phyloP scores from a whole-genome alignment of 2,888 invertebrate genomes.

The Diabrotica balteata region DNA sequence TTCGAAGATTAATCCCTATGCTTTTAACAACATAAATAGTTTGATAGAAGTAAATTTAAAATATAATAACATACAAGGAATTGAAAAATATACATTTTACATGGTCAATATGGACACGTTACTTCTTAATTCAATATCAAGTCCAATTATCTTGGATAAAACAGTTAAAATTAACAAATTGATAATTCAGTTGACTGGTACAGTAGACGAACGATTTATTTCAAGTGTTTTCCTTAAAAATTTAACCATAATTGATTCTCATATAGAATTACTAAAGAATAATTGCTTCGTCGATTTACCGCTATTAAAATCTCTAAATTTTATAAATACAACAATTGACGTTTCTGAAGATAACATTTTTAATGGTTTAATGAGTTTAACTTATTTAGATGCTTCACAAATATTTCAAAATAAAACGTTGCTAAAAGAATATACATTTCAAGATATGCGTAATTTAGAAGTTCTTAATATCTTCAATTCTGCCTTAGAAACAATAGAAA shows the following conservation, averaged over 20 bases:
- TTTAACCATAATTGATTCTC: slow-evolving; percentile 18
- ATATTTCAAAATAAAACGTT: slow-evolving; percentile 23
- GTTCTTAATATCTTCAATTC: slow-evolving; percentile 12
- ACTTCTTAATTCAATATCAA: neutral
- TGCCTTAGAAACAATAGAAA: slow-evolving; percentile 7
- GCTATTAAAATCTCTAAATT: slow-evolving; percentile 22
- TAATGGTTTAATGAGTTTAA: slow-evolving; percentile 18
- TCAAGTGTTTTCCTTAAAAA: slow-evolving; percentile 14
- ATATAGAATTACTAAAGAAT: slow-evolving; percentile 2
- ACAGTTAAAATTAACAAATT: neutral
- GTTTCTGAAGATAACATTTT: slow-evolving; percentile 11
- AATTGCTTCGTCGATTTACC: slow-evolving; percentile 17
- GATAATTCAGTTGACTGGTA: slow-evolving; percentile 10
- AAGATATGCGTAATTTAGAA: slow-evolving; percentile 16
- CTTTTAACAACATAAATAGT: slow-evolving; percentile 12
- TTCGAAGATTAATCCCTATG: neutral
- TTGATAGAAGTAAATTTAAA: slow-evolving; percentile 18
- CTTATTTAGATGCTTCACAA: slow-evolving; percentile 18
- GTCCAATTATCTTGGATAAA: slow-evolving; percentile 1
- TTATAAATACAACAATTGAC: slow-evolving; percentile 15
- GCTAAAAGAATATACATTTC: slow-evolving; percentile 12
- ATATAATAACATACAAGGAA: slow-evolving; percentile 13
- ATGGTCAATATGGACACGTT: neutral
- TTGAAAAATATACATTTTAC: slow-evolving; percentile 4
- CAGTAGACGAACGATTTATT: slow-evolving; percentile 6